Conservation (phyloP, 2,888 invertebrate species). For the Eremobia ochroleuca region DNA sequence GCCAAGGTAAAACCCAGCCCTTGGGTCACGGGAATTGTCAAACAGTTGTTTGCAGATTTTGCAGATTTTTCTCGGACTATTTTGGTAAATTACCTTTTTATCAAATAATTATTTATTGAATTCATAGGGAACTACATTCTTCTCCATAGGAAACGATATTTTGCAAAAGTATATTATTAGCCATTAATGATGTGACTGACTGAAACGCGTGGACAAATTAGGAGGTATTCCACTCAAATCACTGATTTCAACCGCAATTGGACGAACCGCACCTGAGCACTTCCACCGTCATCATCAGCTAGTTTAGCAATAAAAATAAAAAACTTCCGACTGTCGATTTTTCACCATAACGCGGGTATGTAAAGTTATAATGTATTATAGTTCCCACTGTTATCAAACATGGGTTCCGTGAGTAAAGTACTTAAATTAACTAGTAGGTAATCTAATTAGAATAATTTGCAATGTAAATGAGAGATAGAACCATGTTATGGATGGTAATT, state of each 20-base stretch:
- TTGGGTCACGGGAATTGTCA: no score
- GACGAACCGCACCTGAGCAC: no score
- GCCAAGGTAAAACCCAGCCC: no score
- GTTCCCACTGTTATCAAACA: not conserved
- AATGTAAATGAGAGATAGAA: conserved; percentile 13
- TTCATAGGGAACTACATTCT: not conserved
- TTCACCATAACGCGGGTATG: not conserved
- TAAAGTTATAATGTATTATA: not conserved
- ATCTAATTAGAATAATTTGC: conserved; percentile 39
- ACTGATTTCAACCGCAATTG: no score
- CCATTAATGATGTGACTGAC: no score
- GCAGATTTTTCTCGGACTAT: no score
- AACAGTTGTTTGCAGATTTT: no score
- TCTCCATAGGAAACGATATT: not conserved
- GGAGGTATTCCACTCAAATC: no score
- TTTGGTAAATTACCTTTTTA: not conserved
- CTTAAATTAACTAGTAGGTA: not conserved
- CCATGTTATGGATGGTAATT: conserved; percentile 27
- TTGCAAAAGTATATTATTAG: not conserved
- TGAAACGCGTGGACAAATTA: no score
- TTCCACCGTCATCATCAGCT: no score
- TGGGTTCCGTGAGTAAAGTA: conserved; percentile 6
- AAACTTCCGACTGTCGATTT: not conserved
- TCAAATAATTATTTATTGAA: no score
- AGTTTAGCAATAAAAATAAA: no score